These are phyloP conservation scores for Gerris buenoi DNA, from an alignment of 1,140 invertebrate species.

Conservation along the genomic window DNA sequence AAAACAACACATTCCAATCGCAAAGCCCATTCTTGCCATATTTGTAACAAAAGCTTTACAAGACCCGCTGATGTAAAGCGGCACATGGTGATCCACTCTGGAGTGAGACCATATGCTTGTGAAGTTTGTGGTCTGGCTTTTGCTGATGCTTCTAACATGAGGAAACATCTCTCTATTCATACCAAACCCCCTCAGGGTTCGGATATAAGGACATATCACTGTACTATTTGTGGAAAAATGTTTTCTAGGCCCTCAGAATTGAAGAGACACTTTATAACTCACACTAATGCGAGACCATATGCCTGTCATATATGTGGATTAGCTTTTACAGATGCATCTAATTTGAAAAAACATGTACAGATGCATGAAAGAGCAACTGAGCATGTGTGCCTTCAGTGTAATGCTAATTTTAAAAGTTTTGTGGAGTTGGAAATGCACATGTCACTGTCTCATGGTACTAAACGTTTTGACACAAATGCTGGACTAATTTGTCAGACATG, in stretches of 20 bases:
- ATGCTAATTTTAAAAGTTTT: slow-evolving; percentile 7
- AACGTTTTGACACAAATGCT: not conserved
- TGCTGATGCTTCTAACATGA: slow-evolving; percentile 8
- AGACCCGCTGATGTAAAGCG: slow-evolving; percentile 4
- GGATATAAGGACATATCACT: slow-evolving; percentile 1
- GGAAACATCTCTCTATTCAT: slow-evolving; percentile 5
- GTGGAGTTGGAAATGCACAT: slow-evolving; percentile 16
- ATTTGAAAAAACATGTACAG: not conserved
- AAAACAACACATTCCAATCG: not conserved
- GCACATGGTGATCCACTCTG: slow-evolving; percentile 7
- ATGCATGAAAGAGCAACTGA: not conserved
- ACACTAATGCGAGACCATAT: slow-evolving; percentile 6
- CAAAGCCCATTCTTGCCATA: slow-evolving; percentile 4
- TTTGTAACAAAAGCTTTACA: slow-evolving; percentile 9
- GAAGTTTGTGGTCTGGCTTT: slow-evolving; percentile 10
- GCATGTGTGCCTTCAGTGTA: slow-evolving; percentile 10
- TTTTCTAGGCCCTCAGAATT: slow-evolving; percentile 6
- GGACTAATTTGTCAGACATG: not conserved
- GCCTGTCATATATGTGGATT: slow-evolving; percentile 7
- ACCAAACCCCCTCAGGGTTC: not conserved
- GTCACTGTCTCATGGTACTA: not conserved
- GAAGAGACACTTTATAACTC: slow-evolving; percentile 6
- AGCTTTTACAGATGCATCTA: slow-evolving; percentile 2
- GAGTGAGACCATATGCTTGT: slow-evolving; percentile 5
- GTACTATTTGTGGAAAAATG: not conserved